Evolutionary conservation across 2,797 vertebrate species (phyloP).

Genomic region (Yasuhikotakia modesta): DNA sequence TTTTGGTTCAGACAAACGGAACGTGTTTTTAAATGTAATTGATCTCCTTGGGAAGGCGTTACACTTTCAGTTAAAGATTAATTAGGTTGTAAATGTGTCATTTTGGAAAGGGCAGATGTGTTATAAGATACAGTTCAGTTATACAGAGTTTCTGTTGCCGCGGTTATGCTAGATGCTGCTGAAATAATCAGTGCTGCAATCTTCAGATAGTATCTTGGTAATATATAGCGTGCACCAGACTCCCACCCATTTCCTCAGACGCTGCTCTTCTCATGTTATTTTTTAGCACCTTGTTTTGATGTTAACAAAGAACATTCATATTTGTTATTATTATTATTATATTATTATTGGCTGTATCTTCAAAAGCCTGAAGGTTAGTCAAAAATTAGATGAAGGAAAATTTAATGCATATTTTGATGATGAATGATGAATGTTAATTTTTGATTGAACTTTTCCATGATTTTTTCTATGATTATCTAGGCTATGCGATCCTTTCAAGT

Average conservation of each 20-base stretch:
- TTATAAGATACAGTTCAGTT: neutral
- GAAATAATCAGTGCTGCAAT: neutral
- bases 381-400: neutral
- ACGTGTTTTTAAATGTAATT: neutral
- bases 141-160: neutral
- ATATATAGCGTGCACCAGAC: neutral
- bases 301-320: neutral
- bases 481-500: conserved; percentile 82
- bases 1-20: neutral
- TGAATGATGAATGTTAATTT: neutral
- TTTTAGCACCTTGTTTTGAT: neutral
- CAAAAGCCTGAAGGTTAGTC: neutral
- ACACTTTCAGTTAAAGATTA: neutral
- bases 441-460: neutral
- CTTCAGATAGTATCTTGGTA: neutral
- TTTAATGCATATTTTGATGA: neutral
- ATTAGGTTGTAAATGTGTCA: neutral
- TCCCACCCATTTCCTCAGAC: neutral
- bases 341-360: neutral
- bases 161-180: neutral
- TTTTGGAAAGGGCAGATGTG: neutral
- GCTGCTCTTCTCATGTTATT: neutral
- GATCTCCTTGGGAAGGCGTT: neutral
- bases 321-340: too few species aligned
- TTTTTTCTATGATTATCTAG: conserved; percentile 55